phyloP scores from a whole-genome alignment of 2,113 vertebrate species.

The Pholis gunnellus region DNA sequence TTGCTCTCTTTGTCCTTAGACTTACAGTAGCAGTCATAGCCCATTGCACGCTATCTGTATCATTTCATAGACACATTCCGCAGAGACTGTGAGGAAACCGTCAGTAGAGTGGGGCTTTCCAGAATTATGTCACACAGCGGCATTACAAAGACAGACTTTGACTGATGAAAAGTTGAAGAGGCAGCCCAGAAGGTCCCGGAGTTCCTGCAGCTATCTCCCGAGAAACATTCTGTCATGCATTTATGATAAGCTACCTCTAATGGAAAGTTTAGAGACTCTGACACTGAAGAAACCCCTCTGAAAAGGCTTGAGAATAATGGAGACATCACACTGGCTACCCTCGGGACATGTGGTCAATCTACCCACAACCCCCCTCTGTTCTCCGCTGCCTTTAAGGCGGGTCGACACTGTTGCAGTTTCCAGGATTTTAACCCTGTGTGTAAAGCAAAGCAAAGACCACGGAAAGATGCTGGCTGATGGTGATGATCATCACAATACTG shows the following conservation, averaged over 20 bases:
- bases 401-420: background rate
- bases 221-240: constrained; percentile 17
- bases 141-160: constrained; percentile 19
- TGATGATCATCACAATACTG: constrained; percentile 24
- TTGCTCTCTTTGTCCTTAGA: constrained; percentile 40
- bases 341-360: background rate
- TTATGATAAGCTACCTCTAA: constrained; percentile 28
- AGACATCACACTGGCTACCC: background rate
- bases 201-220: background rate
- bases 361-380: background rate
- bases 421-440: background rate
- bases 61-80: constrained; percentile 19
- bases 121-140: constrained; percentile 30
- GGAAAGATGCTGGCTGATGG: background rate
- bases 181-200: constrained; percentile 7
- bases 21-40: constrained; percentile 25
- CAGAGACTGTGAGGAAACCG: constrained; percentile 11
- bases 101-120: background rate
- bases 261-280: background rate
- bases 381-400: background rate
- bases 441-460: background rate
- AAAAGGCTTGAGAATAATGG: constrained; percentile 14
- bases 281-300: background rate
- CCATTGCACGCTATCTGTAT: constrained; percentile 30
- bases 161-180: constrained; percentile 51